Conservation (phyloP, 30 jellyfish, hydroid and myxozoan species). For the Mastigias papua region DNA sequence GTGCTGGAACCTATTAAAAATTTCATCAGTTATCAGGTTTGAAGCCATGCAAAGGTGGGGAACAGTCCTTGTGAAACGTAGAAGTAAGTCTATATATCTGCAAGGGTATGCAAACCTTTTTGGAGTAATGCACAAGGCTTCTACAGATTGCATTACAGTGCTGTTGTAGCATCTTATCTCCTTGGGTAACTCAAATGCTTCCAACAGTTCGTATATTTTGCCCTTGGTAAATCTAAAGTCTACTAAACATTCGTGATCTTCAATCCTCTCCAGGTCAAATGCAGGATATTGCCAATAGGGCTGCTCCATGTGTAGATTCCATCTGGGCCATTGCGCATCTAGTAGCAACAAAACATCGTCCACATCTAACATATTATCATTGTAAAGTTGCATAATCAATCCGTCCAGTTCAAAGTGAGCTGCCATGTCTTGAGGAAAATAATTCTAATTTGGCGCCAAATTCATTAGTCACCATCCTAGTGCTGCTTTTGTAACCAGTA, state of each 20-base stretch:
- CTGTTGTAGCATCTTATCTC: constrained; percentile 52
- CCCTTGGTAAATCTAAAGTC: constrained; percentile 44
- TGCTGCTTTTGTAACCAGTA: not conserved
- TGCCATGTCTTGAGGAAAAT: not conserved
- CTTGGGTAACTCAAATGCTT: constrained; percentile 36
- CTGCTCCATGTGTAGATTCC: constrained; percentile 25
- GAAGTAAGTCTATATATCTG: constrained; percentile 54
- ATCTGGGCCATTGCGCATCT: not conserved
- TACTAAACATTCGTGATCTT: constrained; percentile 53
- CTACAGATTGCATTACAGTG: constrained; percentile 29
- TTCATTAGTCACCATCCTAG: not conserved
- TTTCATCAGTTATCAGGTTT: constrained; percentile 20
- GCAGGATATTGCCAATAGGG: constrained; percentile 61
- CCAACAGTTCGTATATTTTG: constrained; percentile 9
- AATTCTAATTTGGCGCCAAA: not conserved
- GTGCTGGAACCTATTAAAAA: constrained; percentile 15
- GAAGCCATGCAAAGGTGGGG: constrained; percentile 75
- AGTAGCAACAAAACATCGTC: not conserved
- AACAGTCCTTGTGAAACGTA: constrained; percentile 74
- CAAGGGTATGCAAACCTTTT: constrained; percentile 67
- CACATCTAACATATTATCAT: not conserved
- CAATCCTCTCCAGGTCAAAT: constrained; percentile 40
- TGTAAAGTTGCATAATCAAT: not conserved
- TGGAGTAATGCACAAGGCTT: constrained; percentile 50
- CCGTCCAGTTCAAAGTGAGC: not conserved